Evolutionary conservation across 1,140 invertebrate genomes (phyloP).

Genomic region (Grapholita molesta): DNA sequence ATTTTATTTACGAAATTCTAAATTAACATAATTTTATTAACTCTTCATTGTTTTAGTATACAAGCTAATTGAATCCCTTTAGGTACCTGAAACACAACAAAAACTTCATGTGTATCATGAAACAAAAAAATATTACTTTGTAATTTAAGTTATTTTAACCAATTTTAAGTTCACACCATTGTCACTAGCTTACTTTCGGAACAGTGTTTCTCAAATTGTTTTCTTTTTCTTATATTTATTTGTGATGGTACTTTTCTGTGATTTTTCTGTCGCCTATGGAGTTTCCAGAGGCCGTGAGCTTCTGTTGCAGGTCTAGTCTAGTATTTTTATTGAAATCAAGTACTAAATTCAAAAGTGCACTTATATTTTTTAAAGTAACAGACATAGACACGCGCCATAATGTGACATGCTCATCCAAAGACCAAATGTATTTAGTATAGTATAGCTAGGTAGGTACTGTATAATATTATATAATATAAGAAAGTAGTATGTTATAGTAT

Average conservation of each 20-base stretch:
- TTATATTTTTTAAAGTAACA: conserved; percentile 68
- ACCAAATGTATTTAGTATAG: conserved; percentile 74
- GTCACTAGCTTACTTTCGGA: conserved; percentile 44
- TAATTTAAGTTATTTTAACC: conserved; percentile 47
- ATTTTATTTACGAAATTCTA: neutral
- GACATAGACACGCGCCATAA: conserved; percentile 69
- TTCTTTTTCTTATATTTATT: conserved; percentile 52
- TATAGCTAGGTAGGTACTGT: conserved; percentile 66
- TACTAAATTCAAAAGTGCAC: conserved; percentile 73
- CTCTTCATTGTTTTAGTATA: conserved; percentile 26
- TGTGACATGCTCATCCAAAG: conserved; percentile 74
- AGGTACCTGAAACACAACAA: conserved; percentile 69
- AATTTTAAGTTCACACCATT: conserved; percentile 36
- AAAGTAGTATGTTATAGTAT: conserved; percentile 45
- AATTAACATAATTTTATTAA: conserved; percentile 23
- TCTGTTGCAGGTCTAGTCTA: conserved; percentile 70
- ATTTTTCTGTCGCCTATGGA: conserved; percentile 46
- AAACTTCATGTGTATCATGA: conserved; percentile 35
- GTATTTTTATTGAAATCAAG: conserved; percentile 58
- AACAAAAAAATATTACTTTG: conserved; percentile 11
- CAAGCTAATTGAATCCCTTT: conserved; percentile 52
- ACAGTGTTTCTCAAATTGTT: conserved; percentile 76
- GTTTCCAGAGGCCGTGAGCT: conserved; percentile 35
- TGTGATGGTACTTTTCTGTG: conserved; percentile 53
- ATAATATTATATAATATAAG: conserved; percentile 41